These are phyloP conservation scores for Rutilus rutilus DNA, from an alignment of 2,113 vertebrate genomes.

Conservation along the genomic window DNA sequence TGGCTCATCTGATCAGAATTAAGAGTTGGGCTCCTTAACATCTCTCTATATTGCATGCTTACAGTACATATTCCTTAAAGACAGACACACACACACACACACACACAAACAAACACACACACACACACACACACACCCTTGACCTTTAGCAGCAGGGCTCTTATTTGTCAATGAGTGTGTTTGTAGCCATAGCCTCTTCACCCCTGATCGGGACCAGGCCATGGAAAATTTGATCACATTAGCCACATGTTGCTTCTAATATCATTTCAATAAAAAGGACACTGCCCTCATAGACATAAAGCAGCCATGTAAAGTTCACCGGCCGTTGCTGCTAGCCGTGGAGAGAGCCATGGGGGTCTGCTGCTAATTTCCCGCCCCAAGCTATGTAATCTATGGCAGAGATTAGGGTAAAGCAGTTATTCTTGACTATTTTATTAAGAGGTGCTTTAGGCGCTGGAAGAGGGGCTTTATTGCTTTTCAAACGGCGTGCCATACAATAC, in stretches of 20 bases:
- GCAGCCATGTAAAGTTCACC: constrained; percentile 62
- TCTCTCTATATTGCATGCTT: background rate
- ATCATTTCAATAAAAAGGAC: constrained; percentile 71
- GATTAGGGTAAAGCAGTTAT: constrained; percentile 83
- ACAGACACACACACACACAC: constrained; percentile 46
- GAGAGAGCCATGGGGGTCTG: constrained; percentile 65
- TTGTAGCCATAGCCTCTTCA: constrained; percentile 67
- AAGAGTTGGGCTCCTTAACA: background rate
- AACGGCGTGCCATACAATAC: constrained; percentile 84
- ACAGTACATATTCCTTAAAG: background rate
- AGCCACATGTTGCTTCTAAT: constrained; percentile 73
- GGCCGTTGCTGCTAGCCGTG: constrained; percentile 39
- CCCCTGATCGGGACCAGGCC: constrained; percentile 69
- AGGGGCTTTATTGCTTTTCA: constrained; percentile 80
- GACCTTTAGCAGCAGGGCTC: constrained; percentile 66
- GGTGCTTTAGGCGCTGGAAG: constrained; percentile 78
- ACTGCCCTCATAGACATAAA: constrained; percentile 44
- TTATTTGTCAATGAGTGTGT: constrained; percentile 70
- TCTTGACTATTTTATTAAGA: constrained; percentile 85
- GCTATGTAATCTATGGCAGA: constrained; percentile 79
- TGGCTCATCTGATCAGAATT: background rate
- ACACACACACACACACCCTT: constrained; percentile 31
- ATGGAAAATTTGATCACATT: constrained; percentile 70
- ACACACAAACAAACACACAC: constrained; percentile 39
- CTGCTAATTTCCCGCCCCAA: constrained; percentile 80